Evolutionary conservation across 1,140 invertebrate species (phyloP), one percentile per base, ranked within the genome.

Genomic region (Eubasilissa regina): DNA sequence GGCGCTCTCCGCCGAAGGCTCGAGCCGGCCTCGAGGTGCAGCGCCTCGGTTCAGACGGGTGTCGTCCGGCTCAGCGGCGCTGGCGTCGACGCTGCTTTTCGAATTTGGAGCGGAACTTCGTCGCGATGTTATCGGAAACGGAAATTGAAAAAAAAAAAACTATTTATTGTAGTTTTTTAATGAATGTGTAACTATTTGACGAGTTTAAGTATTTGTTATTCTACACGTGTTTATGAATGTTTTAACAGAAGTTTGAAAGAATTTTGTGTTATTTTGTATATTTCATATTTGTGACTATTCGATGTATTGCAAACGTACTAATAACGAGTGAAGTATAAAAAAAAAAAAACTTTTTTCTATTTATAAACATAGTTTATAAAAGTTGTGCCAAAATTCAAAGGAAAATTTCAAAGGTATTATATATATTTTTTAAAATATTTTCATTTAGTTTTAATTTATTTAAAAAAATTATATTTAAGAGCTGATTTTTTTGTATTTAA

Each of bases 1-100:
- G 55, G 48, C 44, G 10, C 13, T 45, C 21, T 43, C 64, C 44
- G n/a, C 35, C 70, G 48, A 35, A 35, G 56, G 68, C 47, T 44
- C 44, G 43, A 58, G 47, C 9, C 58, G 75, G 58, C 15, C 51
- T 76, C 13, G 10, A 45, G 10, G 11, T 44, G 25, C 44, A 35
- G 70, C 8, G 43, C 53, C 15, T 45, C 19, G 35, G 55, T 45
- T 44, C 80, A 81, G 75, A 81, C 80, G 80, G 75, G 75, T 70
- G 80, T 78, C 75, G 80, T 75, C 80, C 53, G 70, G 55, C 76
- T 48, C 17, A 4, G 56, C 75, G 80, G 62, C 80, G 80, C 80
- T 64, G 62, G 80, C 12, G 47, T 74, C 80, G 80, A 17, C 75
- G 58, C 15, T 0, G 45, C 17, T 55, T 73, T 21, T n/a, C 47